Conservation (phyloP, 1,140 invertebrate genomes). For the Pseudobourletiella spinata region DNA sequence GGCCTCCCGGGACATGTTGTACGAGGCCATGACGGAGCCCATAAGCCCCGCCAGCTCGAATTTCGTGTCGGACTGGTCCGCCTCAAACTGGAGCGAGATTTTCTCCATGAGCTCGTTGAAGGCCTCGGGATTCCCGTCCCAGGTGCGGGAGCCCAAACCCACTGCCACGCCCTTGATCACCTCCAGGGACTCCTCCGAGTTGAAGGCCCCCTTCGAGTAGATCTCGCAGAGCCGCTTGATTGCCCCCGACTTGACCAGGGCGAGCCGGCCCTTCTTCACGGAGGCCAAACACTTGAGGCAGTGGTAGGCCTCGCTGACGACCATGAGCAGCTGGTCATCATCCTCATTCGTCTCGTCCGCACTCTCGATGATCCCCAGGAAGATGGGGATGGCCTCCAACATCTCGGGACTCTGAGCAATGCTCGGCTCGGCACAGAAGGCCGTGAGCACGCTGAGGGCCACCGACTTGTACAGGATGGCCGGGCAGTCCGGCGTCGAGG, state of each 20-base stretch:
- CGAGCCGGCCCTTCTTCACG: slow-evolving; percentile 60
- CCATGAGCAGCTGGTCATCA: slow-evolving; percentile 66
- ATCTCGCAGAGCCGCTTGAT: slow-evolving; percentile 72
- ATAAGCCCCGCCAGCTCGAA: slow-evolving; percentile 72
- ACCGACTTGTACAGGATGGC: slow-evolving; percentile 80
- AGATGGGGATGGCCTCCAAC: slow-evolving; percentile 64
- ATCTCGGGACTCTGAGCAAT: slow-evolving; percentile 70
- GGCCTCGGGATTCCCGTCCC: slow-evolving; percentile 55
- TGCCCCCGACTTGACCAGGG: slow-evolving; percentile 62
- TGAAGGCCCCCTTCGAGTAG: slow-evolving; percentile 72
- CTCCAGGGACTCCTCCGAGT: slow-evolving; percentile 72
- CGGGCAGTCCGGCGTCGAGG: slow-evolving; percentile 69
- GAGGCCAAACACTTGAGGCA: slow-evolving; percentile 69
- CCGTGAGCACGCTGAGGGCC: slow-evolving; percentile 69
- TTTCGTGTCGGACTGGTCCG: slow-evolving; percentile 73
- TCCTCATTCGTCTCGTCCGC: slow-evolving; percentile 65
- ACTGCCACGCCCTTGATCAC: slow-evolving; percentile 60
- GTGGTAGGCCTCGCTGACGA: slow-evolving; percentile 77
- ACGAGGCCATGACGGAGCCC: slow-evolving; percentile 57
- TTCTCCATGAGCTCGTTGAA: slow-evolving; percentile 75
- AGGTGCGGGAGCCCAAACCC: slow-evolving; percentile 44
- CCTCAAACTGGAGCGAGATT: slow-evolving; percentile 74
- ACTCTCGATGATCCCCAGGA: slow-evolving; percentile 69
- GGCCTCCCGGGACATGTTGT: slow-evolving; percentile 50
- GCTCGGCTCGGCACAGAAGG: slow-evolving; percentile 68